These are phyloP conservation scores for Aleadryas rufinucha DNA, from an alignment of 2,113 vertebrate species.

Conservation along the genomic window DNA sequence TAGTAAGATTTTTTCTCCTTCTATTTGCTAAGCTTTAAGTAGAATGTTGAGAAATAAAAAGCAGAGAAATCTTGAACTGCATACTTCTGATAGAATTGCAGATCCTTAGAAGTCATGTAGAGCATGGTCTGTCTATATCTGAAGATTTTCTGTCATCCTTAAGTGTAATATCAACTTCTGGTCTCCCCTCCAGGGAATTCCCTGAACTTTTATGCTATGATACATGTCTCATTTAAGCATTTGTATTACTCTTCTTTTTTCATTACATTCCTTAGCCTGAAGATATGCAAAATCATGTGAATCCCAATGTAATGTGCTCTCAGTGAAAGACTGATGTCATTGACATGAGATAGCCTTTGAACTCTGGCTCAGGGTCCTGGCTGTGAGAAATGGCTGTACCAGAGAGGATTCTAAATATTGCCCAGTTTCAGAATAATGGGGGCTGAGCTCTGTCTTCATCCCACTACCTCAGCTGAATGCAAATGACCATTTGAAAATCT, in stretches of 20 bases:
- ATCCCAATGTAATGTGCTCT: background rate
- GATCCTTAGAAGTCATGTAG: background rate
- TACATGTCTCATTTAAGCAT: background rate
- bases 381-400: background rate
- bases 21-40: background rate
- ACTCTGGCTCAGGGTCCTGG: background rate
- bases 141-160: background rate
- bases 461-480: background rate
- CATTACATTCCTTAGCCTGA: conserved; percentile 33
- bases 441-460: background rate
- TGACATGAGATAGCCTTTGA: background rate
- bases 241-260: background rate
- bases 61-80: background rate
- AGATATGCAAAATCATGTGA: background rate
- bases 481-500: background rate
- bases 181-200: conserved; percentile 37
- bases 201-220: conserved; percentile 6
- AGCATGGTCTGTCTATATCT: background rate
- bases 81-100: background rate
- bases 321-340: background rate
- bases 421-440: background rate
- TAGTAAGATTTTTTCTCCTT: background rate
- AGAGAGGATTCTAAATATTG: background rate
- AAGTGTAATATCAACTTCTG: background rate
- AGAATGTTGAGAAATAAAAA: background rate